Evolutionary conservation across 2,113 vertebrate species (phyloP).

Genomic region (Scomber colias): DNA sequence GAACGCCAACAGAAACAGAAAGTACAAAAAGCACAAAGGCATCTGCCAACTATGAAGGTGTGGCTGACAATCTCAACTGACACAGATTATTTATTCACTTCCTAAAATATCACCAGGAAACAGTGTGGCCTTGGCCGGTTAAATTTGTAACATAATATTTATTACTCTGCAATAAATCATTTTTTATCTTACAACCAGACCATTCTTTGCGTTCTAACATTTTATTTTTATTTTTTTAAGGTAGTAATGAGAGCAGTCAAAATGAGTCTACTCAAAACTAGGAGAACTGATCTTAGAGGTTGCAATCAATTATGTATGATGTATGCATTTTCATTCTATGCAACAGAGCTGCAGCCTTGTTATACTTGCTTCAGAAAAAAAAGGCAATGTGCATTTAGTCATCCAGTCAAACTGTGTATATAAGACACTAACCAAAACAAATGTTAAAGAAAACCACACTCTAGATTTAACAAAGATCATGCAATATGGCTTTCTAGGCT

Average conservation of each 20-base stretch:
- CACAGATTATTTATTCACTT: neutral
- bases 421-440: constrained; percentile 81
- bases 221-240: too few relatives aligned
- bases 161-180: neutral
- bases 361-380: constrained; percentile 11
- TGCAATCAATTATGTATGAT: neutral
- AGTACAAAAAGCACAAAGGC: constrained; percentile 12
- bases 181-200: neutral
- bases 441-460: constrained; percentile 79
- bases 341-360: constrained; percentile 45
- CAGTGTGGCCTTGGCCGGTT: neutral
- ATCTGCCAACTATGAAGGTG: constrained; percentile 15
- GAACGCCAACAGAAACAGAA: constrained; percentile 6
- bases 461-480: constrained; percentile 78
- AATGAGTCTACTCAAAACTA: neutral
- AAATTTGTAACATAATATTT: neutral
- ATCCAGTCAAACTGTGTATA: constrained; percentile 66
- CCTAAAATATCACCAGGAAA: neutral
- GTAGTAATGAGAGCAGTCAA: neutral
- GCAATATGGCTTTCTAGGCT: constrained; percentile 70
- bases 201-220: neutral
- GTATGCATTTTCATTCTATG: constrained; percentile 56
- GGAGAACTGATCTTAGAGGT: neutral
- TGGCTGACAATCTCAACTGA: neutral
- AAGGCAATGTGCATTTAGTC: constrained; percentile 79